phyloP scores from a whole-genome alignment of 2,888 invertebrate genomes.

The Hylaea fasciaria region DNA sequence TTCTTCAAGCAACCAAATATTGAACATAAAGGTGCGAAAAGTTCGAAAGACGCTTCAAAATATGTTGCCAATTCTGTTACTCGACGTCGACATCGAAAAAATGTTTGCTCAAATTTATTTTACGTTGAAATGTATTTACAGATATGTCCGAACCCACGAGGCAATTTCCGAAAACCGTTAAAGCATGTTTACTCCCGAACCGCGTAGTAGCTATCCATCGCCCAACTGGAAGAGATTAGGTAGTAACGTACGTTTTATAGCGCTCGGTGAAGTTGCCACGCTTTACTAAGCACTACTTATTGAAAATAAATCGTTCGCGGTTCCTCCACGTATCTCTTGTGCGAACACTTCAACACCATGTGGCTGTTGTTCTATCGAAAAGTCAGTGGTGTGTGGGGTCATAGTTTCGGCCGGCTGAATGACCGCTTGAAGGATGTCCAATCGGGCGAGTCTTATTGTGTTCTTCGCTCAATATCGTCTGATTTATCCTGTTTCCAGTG shows the following conservation, averaged over 20 bases:
- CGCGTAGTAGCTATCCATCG: slow-evolving; percentile 23
- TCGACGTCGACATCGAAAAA: neutral
- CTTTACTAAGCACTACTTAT: slow-evolving; percentile 33
- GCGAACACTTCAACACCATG: slow-evolving; percentile 29
- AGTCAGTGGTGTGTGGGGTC: slow-evolving; percentile 41
- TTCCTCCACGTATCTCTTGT: slow-evolving; percentile 30
- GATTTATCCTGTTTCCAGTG: slow-evolving; percentile 38
- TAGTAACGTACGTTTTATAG: slow-evolving; percentile 35
- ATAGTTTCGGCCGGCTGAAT: slow-evolving; percentile 46
- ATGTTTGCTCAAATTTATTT: neutral
- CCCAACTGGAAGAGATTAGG: slow-evolving; percentile 33
- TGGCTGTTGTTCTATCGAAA: slow-evolving; percentile 43
- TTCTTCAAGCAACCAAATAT: no score
- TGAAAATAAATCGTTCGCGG: slow-evolving; percentile 37
- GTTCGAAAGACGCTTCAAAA: no score
- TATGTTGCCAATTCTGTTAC: no score
- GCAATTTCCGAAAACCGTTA: slow-evolving; percentile 28
- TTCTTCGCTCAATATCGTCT: slow-evolving; percentile 37
- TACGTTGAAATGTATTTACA: slow-evolving; percentile 8
- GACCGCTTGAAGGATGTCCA: slow-evolving; percentile 40
- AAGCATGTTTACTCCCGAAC: slow-evolving; percentile 28
- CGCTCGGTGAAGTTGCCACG: slow-evolving; percentile 33
- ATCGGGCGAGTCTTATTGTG: slow-evolving; percentile 42
- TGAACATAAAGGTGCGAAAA: no score
- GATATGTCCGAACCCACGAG: slow-evolving; percentile 9